Conservation (phyloP, 2,797 vertebrate species). For the Ispidina picta region DNA sequence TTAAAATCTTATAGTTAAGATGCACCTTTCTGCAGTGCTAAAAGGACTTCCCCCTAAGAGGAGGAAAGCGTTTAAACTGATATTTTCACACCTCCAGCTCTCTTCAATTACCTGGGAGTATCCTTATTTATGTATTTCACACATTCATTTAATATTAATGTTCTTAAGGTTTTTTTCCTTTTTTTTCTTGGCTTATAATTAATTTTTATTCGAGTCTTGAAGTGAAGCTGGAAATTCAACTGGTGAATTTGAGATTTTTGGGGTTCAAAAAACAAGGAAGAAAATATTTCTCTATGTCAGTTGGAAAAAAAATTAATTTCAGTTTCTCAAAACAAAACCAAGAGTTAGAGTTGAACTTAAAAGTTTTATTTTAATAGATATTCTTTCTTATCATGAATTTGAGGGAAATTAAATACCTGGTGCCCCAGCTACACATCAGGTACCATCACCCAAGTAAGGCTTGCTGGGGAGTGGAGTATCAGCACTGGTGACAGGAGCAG, state of each 20-base stretch:
- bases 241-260: neutral
- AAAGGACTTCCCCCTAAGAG: neutral
- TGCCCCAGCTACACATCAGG: neutral
- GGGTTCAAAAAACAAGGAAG: neutral
- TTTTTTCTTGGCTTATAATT: neutral
- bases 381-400: neutral
- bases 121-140: neutral
- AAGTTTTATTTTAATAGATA: neutral
- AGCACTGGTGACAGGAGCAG: slow-evolving; percentile 47
- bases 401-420: neutral
- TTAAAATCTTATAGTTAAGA: neutral
- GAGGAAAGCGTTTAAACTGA: neutral
- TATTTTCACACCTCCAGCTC: neutral
- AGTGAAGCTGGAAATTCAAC: neutral
- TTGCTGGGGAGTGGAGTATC: neutral
- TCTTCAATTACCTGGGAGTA: neutral
- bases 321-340: neutral
- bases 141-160: neutral
- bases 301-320: neutral
- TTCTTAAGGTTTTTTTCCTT: neutral
- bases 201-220: neutral
- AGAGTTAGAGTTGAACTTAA: neutral
- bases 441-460: neutral
- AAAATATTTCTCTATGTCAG: neutral
- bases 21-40: neutral